phyloP scores from a whole-genome alignment of 2,888 invertebrate genomes.

The Merodon equestris region DNA sequence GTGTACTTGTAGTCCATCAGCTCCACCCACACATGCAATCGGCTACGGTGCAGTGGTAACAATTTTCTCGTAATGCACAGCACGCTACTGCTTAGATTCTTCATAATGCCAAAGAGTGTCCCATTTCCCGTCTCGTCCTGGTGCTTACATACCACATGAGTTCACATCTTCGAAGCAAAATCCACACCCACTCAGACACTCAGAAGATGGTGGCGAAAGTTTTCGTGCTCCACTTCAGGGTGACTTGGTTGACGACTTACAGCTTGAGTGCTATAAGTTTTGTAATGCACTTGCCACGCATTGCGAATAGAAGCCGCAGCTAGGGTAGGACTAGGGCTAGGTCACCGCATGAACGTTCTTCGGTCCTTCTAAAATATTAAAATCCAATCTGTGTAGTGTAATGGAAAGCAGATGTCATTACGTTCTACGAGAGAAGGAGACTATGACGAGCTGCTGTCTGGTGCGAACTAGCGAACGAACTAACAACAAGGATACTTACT shows the following conservation, averaged over 20 bases:
- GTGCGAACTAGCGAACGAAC: slow-evolving; percentile 43
- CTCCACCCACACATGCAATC: slow-evolving; percentile 28
- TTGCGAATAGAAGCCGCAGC: slow-evolving; percentile 2
- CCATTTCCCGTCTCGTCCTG: slow-evolving; percentile 15
- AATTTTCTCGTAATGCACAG: slow-evolving; percentile 46
- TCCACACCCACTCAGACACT: slow-evolving; percentile 11
- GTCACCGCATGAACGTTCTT: slow-evolving; percentile 20
- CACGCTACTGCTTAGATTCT: no score
- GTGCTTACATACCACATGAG: slow-evolving; percentile 9
- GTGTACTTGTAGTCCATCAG: slow-evolving; percentile 23
- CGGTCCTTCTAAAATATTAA: slow-evolving; percentile 60
- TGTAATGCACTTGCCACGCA: slow-evolving; percentile 60
- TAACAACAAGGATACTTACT: slow-evolving; percentile 57
- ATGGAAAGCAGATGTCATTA: slow-evolving; percentile 65
- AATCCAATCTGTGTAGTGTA: slow-evolving; percentile 68
- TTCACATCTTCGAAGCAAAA: neutral
- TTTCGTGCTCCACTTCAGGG: slow-evolving; percentile 56
- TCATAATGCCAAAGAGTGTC: slow-evolving; percentile 24
- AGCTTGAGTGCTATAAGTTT: slow-evolving; percentile 58
- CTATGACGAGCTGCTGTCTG: slow-evolving; percentile 60
- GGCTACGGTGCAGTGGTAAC: slow-evolving; percentile 50
- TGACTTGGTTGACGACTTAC: slow-evolving; percentile 40
- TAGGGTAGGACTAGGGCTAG: neutral
- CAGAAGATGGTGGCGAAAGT: slow-evolving; percentile 45
- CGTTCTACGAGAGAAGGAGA: slow-evolving; percentile 35